Evolutionary conservation across 1,140 invertebrate species (phyloP).

Genomic region (Caerostris darwini): DNA sequence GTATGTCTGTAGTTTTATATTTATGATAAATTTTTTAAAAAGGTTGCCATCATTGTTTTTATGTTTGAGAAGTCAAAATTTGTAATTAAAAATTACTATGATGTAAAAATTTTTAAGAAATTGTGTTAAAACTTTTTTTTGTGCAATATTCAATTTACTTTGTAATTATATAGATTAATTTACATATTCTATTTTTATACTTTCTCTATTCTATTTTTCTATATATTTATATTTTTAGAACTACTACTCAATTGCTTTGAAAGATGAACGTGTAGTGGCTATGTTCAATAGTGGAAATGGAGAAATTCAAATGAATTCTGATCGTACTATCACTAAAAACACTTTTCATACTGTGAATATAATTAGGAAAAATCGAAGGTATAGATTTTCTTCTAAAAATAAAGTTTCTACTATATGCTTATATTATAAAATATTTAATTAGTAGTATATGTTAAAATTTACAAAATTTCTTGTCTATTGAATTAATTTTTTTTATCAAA

Average conservation of each 20-base stretch:
- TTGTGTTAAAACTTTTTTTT: too few species aligned
- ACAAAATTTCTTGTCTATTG: not conserved
- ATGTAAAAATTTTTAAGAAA: too few species aligned
- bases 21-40: too few species aligned
- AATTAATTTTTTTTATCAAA: not conserved
- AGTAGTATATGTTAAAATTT: not conserved
- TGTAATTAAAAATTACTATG: too few species aligned
- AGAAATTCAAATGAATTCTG: conserved; percentile 82
- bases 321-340: conserved; percentile 72
- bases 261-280: conserved; percentile 86
- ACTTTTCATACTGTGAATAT: conserved; percentile 76
- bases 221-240: conserved; percentile 81
- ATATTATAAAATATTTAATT: not conserved
- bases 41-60: too few species aligned
- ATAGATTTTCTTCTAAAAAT: not conserved
- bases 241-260: conserved; percentile 87
- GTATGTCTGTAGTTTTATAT: too few species aligned
- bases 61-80: too few species aligned
- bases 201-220: too few species aligned
- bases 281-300: conserved; percentile 87
- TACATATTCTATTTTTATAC: too few species aligned
- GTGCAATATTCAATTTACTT: too few species aligned
- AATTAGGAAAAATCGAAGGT: conserved; percentile 69
- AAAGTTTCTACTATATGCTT: not conserved
- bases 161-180: too few species aligned